Base-by-base conservation (phyloP, 1,140 invertebrate genomes). In the Euglossa dilemma region DNA sequence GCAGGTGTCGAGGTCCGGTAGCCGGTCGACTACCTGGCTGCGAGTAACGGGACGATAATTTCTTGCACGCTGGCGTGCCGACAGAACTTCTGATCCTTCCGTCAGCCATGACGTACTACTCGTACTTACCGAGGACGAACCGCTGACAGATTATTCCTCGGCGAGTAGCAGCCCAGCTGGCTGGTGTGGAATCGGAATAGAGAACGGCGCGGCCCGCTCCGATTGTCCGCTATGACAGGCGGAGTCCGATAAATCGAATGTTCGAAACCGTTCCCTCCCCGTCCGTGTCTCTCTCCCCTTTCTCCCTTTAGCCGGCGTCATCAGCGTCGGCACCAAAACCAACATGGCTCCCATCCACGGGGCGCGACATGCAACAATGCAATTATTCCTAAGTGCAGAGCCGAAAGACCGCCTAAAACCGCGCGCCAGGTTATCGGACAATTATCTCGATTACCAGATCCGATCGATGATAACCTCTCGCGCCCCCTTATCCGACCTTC, bases 311-410 rank as follows among this genome's bases (percentile, higher is more conserved):
- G 72, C 56, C 69, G 59, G 16, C 73, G 52, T 80, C 77, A 63
- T 87, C 86, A 50, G 67, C 64, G 57, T 71, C 64, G 52, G 23
- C 52, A n/a, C 52, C 73, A 73, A 81, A 81, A 80, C 77, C 67
- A 80, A 61, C 77, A 73, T 74, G 70, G 77, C 76, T 80, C 56
- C 36, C 54, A 36, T 57, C 36, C 61, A 52, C 70, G 45, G 61
- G 64, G 28, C 72, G 59, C 73, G 72, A 72, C 75, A 66, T 16
- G 64, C 74, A 87, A 82, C 87, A 82, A 82, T 63, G 70, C 83
- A 79, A 82, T 88, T 88, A 88, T 82, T 87, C 56, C 79, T 66
- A 79, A 87, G 71, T 83, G 83, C 78, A 43, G 56, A n/a, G n/a
- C 23, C 50, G 72, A 87, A 84, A 84, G 74, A 56, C 56, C 59